Conservation (phyloP, 1,140 invertebrate species). For the Drosophila cardini region DNA sequence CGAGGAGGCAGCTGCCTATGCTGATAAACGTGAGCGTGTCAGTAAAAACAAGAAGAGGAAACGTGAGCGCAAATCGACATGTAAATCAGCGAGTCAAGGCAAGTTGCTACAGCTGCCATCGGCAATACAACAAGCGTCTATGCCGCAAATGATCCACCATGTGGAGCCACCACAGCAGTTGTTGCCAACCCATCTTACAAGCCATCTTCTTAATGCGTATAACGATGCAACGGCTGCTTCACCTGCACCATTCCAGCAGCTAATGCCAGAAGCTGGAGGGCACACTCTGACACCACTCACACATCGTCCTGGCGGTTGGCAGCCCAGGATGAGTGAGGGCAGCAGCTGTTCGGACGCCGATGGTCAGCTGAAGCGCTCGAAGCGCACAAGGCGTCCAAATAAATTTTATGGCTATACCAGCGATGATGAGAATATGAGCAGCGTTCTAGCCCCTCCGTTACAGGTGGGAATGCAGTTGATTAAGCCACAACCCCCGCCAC, state of each 20-base stretch:
- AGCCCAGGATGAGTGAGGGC: constrained; percentile 71
- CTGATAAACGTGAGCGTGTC: constrained; percentile 85
- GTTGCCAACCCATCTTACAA: neutral
- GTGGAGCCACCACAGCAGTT: neutral
- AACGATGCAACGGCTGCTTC: constrained; percentile 8
- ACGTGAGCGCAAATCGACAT: constrained; percentile 86
- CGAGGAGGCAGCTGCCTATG: constrained; percentile 81
- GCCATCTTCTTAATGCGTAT: neutral
- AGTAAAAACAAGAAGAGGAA: constrained; percentile 88
- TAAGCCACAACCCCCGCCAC: constrained; percentile 87
- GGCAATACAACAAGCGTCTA: neutral
- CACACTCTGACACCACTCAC: constrained; percentile 51
- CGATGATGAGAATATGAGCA: constrained; percentile 88
- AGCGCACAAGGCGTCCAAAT: constrained; percentile 91
- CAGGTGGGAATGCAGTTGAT: constrained; percentile 85
- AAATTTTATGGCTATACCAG: constrained; percentile 94
- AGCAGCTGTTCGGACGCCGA: constrained; percentile 86
- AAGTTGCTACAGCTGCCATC: constrained; percentile 21
- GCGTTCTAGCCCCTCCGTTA: constrained; percentile 62
- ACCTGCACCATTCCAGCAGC: constrained; percentile 6
- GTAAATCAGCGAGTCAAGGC: constrained; percentile 47
- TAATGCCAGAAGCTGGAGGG: neutral
- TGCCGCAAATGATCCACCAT: neutral
- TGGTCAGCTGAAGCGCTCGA: constrained; percentile 88
- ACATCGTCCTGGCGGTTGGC: constrained; percentile 43